Evolutionary conservation across 2,888 invertebrate genomes (phyloP).

Genomic region (Itoplectis maculator): DNA sequence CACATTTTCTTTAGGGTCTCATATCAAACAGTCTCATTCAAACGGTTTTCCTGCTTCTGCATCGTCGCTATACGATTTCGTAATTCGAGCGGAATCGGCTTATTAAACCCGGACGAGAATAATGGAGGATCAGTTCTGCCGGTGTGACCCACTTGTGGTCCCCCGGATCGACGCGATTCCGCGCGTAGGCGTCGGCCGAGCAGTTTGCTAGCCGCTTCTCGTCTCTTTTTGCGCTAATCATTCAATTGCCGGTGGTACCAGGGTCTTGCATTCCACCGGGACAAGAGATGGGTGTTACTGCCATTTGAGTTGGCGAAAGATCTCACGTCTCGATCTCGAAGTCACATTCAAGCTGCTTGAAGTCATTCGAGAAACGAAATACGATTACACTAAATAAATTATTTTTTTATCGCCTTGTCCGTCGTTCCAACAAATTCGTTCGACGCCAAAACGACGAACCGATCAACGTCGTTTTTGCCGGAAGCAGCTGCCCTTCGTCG

Average conservation of each 20-base stretch:
- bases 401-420: too few relatives aligned
- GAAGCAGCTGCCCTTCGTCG: slow-evolving; percentile 73
- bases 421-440: slow-evolving; percentile 49
- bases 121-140: slow-evolving; percentile 50
- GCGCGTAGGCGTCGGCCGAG: slow-evolving; percentile 53
- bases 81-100: slow-evolving; percentile 63
- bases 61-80: slow-evolving; percentile 52
- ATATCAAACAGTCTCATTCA: background rate
- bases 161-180: slow-evolving; percentile 40
- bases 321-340: slow-evolving; percentile 1
- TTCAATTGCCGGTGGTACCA: slow-evolving; percentile 43
- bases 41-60: slow-evolving; percentile 28
- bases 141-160: slow-evolving; percentile 58
- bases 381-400: too few relatives aligned
- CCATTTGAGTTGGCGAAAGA: slow-evolving; percentile 23
- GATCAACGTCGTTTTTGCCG: slow-evolving; percentile 74
- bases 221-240: slow-evolving; percentile 24
- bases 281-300: slow-evolving; percentile 22
- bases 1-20: background rate
- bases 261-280: slow-evolving; percentile 28
- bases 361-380: background rate
- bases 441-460: slow-evolving; percentile 76
- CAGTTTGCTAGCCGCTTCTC: slow-evolving; percentile 45
- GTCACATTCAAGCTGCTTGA: background rate
- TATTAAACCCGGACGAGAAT: slow-evolving; percentile 47